phyloP scores from a whole-genome alignment of 2,888 invertebrate genomes.

The Aspidiotus rigidus region DNA sequence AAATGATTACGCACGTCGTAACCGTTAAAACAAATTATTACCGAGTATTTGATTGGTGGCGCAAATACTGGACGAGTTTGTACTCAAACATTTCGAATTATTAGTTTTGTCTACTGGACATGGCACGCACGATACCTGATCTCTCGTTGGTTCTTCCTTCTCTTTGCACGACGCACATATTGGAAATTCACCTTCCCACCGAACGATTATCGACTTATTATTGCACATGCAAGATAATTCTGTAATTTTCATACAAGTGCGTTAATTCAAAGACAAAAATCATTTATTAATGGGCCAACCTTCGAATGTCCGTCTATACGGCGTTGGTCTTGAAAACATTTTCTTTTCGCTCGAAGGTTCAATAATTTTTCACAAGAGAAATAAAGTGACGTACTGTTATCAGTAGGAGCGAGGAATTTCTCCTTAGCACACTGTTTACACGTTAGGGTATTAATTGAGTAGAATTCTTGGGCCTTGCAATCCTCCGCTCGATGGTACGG shows the following conservation, averaged over 20 bases:
- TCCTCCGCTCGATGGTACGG: slow-evolving; percentile 15
- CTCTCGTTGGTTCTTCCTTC: slow-evolving; percentile 42
- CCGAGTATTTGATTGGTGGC: slow-evolving; percentile 29
- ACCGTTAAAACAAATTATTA: background rate
- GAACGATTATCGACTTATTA: slow-evolving; percentile 41
- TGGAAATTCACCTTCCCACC: slow-evolving; percentile 38
- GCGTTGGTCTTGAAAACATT: background rate
- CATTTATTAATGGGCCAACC: no score
- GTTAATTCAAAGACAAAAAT: no score
- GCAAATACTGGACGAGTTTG: background rate
- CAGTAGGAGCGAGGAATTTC: slow-evolving; percentile 43
- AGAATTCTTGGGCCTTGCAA: slow-evolving; percentile 24
- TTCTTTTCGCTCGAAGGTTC: background rate
- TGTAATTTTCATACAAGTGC: slow-evolving; percentile 37
- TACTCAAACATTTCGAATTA: slow-evolving; percentile 9
- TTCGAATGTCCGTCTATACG: no score
- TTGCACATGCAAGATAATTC: slow-evolving; percentile 47
- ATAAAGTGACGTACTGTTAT: slow-evolving; percentile 43
- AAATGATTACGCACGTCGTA: no score
- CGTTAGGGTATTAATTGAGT: slow-evolving; percentile 47
- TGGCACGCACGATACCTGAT: slow-evolving; percentile 42
- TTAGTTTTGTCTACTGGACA: slow-evolving; percentile 39
- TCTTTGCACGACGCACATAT: slow-evolving; percentile 42
- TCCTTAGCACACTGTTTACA: slow-evolving; percentile 46
- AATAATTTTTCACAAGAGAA: background rate